phyloP scores from a whole-genome alignment of 2,113 vertebrate genomes.

The Cyprinodon brontotheroides region DNA sequence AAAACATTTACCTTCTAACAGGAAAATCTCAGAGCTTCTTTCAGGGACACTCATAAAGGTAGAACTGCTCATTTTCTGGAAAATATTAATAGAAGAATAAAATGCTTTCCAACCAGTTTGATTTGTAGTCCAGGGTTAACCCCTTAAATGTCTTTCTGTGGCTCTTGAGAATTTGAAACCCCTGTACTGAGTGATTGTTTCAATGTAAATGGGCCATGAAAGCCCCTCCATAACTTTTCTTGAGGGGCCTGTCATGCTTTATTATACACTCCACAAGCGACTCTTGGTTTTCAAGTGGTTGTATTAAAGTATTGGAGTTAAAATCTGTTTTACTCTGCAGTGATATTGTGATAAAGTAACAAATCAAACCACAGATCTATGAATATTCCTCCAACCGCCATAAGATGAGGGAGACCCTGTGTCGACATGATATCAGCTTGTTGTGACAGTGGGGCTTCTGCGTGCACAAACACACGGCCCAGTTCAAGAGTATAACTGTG shows the following conservation, averaged over 20 bases:
- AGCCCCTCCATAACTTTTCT: slow-evolving; percentile 63
- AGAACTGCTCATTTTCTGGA: slow-evolving; percentile 70
- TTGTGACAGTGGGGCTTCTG: slow-evolving; percentile 74
- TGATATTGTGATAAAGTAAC: not conserved
- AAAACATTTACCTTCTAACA: slow-evolving; percentile 27
- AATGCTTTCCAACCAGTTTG: slow-evolving; percentile 74
- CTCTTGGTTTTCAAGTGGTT: slow-evolving; percentile 47
- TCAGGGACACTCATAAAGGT: slow-evolving; percentile 44
- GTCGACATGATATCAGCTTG: slow-evolving; percentile 65
- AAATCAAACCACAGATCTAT: slow-evolving; percentile 11
- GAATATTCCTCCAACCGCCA: slow-evolving; percentile 6
- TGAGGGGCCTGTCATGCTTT: slow-evolving; percentile 64
- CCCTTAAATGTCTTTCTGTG: slow-evolving; percentile 67
- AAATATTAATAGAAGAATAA: slow-evolving; percentile 75
- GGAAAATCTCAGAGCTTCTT: slow-evolving; percentile 44
- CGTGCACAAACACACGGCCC: slow-evolving; percentile 68
- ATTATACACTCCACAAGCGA: slow-evolving; percentile 62
- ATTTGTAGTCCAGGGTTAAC: slow-evolving; percentile 79
- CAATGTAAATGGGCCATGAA: slow-evolving; percentile 78
- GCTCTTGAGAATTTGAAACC: slow-evolving; percentile 71
- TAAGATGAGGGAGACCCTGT: slow-evolving; percentile 15
- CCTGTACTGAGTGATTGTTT: slow-evolving; percentile 75
- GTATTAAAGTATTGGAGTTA: slow-evolving; percentile 24
- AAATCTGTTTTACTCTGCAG: slow-evolving; percentile 7
- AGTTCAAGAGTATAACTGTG: slow-evolving; percentile 69